These are phyloP conservation scores for Xenopus laevis DNA, from an alignment of 2,113 vertebrate genomes.

Conservation along the genomic window DNA sequence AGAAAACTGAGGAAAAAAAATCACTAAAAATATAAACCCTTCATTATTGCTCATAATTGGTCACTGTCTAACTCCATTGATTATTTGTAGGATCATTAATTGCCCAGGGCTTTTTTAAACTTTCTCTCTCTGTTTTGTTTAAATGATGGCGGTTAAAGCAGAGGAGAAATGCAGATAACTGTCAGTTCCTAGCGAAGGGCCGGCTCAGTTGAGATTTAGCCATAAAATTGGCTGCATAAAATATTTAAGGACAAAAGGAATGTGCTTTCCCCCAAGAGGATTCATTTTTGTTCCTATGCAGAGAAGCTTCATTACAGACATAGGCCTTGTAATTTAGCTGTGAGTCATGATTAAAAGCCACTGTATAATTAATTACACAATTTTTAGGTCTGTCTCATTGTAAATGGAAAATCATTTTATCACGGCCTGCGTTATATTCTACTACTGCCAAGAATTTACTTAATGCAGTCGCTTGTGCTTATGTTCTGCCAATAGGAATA, in stretches of 20 bases:
- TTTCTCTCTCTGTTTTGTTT: slow-evolving; percentile 3
- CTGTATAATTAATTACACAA: no score
- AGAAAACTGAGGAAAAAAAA: slow-evolving; percentile 14
- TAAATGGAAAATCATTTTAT: neutral
- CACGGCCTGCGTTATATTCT: neutral
- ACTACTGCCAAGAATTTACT: no score
- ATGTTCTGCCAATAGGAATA: no score
- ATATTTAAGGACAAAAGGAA: no score
- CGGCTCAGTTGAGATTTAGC: no score
- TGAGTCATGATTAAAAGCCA: neutral
- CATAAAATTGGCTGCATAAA: no score
- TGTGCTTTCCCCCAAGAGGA: no score
- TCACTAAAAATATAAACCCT: slow-evolving; percentile 4
- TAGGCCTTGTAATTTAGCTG: neutral
- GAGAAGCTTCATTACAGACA: neutral
- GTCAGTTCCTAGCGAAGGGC: neutral
- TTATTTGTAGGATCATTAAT: slow-evolving; percentile 55
- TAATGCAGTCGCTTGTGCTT: no score
- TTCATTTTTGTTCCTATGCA: no score
- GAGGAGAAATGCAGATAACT: slow-evolving; percentile 51
- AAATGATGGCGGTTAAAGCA: slow-evolving; percentile 53
- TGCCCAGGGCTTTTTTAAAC: slow-evolving; percentile 45
- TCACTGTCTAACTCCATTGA: slow-evolving; percentile 52
- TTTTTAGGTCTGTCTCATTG: no score
- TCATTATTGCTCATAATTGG: slow-evolving; percentile 46